Conservation (phyloP, 2,888 invertebrate genomes). For the Papilio gigon region DNA sequence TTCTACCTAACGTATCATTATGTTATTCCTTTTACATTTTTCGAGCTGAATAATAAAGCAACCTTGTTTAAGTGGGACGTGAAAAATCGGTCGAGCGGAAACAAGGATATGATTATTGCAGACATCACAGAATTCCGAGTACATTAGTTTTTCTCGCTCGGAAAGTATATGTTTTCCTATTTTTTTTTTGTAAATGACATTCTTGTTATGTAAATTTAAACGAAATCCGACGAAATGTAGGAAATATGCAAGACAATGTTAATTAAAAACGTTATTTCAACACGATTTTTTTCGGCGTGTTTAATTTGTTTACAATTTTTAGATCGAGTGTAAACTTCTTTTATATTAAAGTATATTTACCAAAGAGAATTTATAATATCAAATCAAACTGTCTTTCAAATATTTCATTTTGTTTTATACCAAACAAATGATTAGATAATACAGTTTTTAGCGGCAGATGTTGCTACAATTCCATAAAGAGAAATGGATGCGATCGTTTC, state of each 20-base stretch:
- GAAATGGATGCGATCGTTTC: conserved; percentile 22
- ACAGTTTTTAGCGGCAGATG: conserved; percentile 23
- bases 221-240: neutral
- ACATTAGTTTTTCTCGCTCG: conserved; percentile 12
- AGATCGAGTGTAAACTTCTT: too few species aligned
- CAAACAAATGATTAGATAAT: neutral
- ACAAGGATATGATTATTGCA: conserved; percentile 25
- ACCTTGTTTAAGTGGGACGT: conserved; percentile 23
- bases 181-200: neutral
- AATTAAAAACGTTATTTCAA: too few species aligned
- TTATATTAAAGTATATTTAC: too few species aligned
- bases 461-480: conserved; percentile 25
- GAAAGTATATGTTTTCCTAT: neutral
- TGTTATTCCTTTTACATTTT: conserved; percentile 3
- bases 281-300: too few species aligned
- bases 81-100: conserved; percentile 15
- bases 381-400: too few species aligned
- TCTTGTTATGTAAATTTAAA: neutral
- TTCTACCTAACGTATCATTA: neutral
- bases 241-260: neutral
- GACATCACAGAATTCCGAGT: conserved; percentile 20
- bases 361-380: too few species aligned
- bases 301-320: too few species aligned
- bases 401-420: neutral
- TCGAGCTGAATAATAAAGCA: conserved; percentile 5